phyloP scores from a whole-genome alignment of 2,113 vertebrate species.

The Pantherophis guttatus region DNA sequence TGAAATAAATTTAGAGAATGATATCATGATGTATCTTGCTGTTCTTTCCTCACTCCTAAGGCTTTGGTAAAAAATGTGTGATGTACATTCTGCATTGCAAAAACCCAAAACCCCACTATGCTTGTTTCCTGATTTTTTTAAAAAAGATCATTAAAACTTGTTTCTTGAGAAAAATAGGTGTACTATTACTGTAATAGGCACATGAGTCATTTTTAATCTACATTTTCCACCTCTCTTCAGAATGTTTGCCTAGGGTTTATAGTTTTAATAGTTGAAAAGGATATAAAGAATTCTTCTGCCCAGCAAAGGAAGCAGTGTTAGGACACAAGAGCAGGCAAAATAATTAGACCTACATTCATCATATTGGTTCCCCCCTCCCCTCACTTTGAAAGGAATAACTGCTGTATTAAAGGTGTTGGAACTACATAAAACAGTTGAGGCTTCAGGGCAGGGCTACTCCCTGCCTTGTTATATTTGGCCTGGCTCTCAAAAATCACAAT shows the following conservation, averaged over 20 bases:
- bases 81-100: not conserved
- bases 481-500: not conserved
- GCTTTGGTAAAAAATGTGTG: not conserved
- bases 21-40: not conserved
- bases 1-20: not conserved
- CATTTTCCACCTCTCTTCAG: conserved; percentile 19
- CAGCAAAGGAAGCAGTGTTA: conserved; percentile 14
- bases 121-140: not conserved
- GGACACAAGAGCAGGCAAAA: conserved; percentile 37
- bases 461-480: conserved; percentile 16
- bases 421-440: conserved; percentile 62
- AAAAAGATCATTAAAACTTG: not conserved
- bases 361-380: not conserved
- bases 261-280: conserved; percentile 23
- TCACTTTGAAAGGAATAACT: conserved; percentile 52
- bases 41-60: not conserved
- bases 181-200: not conserved
- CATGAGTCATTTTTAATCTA: conserved; percentile 34
- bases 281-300: conserved; percentile 16
- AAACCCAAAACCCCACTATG: not conserved
- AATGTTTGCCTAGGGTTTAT: conserved; percentile 43
- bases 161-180: conserved; percentile 23
- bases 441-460: conserved; percentile 40
- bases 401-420: conserved; percentile 41
- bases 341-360: conserved; percentile 8